Percentiles rank a stretch among this genome's conserved stretches.
phyloP scores from a whole-genome alignment of 2,888 invertebrate species.

The Uloborus plumipes region DNA sequence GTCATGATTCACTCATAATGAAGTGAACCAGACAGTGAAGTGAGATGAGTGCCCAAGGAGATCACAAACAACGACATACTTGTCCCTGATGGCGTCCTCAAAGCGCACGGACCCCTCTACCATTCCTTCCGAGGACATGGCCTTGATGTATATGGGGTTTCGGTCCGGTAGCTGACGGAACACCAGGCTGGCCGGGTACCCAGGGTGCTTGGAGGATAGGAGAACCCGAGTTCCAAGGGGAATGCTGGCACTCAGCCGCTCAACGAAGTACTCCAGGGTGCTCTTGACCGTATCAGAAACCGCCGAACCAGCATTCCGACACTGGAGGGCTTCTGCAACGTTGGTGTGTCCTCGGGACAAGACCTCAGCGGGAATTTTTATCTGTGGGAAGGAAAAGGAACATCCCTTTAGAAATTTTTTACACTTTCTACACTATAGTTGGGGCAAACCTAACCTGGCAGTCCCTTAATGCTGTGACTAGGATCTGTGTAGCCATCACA shows the following conservation, averaged over 20 bases:
- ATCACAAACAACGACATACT: background rate
- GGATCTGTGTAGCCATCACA: too few relatives aligned
- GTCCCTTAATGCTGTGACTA: too few relatives aligned
- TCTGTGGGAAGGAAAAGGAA: constrained; percentile 7
- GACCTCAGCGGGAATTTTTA: constrained; percentile 32
- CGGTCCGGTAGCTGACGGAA: constrained; percentile 43
- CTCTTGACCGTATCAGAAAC: constrained; percentile 26
- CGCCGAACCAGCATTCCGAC: constrained; percentile 13
- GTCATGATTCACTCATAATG: too few relatives aligned
- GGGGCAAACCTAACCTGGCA: too few relatives aligned
- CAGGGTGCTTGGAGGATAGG: constrained; percentile 21
- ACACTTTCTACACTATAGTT: too few relatives aligned
- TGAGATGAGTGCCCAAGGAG: too few relatives aligned
- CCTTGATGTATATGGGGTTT: constrained; percentile 39
- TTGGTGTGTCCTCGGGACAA: constrained; percentile 47
- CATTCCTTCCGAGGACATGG: constrained; percentile 17
- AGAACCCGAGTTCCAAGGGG: constrained; percentile 42
- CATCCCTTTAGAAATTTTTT: too few relatives aligned
- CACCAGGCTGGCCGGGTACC: constrained; percentile 40
- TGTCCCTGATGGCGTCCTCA: constrained; percentile 37
- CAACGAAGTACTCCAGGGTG: constrained; percentile 24
- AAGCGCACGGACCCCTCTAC: constrained; percentile 53
- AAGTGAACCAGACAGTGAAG: too few relatives aligned
- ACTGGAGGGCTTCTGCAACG: constrained; percentile 38
- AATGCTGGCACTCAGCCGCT: constrained; percentile 31